phyloP scores from a whole-genome alignment of 30 jellyfish, hydroid and myxozoan genomes.

The Chrysaora quinquecirrha region DNA sequence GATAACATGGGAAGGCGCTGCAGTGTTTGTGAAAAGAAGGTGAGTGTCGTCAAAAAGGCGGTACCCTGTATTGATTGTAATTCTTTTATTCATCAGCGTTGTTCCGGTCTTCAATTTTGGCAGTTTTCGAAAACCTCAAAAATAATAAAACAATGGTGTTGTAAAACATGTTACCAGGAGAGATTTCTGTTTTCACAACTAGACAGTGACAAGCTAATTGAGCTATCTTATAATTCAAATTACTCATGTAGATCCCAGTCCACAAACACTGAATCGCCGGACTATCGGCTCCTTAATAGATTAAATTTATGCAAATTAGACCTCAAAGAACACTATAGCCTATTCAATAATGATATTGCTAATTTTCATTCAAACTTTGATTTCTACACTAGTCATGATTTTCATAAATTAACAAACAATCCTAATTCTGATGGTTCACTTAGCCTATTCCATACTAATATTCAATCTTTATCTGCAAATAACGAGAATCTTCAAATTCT shows the following conservation, averaged over 20 bases:
- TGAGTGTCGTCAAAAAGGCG: too few relatives aligned
- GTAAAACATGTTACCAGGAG: not conserved
- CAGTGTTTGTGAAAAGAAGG: too few relatives aligned
- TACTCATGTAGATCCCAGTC: conserved; percentile 3
- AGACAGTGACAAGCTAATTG: not conserved
- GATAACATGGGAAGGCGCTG: too few relatives aligned
- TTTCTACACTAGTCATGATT: conserved; percentile 12
- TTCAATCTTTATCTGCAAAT: not conserved
- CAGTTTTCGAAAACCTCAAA: not conserved
- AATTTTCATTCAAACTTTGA: not conserved
- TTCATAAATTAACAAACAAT: not conserved
- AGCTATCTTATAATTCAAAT: not conserved
- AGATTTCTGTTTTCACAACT: not conserved
- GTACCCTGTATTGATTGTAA: not conserved
- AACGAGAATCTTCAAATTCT: conserved; percentile 5
- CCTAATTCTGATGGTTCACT: not conserved
- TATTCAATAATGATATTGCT: not conserved
- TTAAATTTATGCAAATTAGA: not conserved
- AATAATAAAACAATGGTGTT: not conserved
- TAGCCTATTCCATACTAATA: conserved; percentile 8
- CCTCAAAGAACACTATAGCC: not conserved
- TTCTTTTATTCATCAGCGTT: not conserved
- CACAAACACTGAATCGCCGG: not conserved
- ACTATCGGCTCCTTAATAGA: not conserved
- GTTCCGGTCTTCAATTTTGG: conserved; percentile 1